Evolutionary conservation across 2,113 vertebrate species (phyloP).

Genomic region (Cyanistes caeruleus): DNA sequence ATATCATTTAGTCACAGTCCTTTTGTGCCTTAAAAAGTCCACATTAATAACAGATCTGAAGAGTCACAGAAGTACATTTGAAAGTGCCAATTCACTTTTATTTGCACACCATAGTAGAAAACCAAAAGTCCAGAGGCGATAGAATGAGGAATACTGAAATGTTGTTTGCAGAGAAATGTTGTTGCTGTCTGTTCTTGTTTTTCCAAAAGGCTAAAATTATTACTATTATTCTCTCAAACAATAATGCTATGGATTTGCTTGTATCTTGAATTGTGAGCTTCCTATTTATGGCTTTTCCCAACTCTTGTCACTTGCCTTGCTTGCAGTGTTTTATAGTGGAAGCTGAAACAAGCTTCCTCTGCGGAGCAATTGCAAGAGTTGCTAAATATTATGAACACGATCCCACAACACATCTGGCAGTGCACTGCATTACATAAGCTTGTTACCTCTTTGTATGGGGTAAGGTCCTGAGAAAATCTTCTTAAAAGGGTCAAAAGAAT

Average conservation of each 20-base stretch:
- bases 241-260: not conserved
- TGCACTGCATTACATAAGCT: not conserved
- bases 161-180: not conserved
- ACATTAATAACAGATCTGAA: not conserved
- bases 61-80: not conserved
- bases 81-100: not conserved
- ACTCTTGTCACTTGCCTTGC: not conserved
- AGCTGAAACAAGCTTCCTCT: not conserved
- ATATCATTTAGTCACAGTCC: not conserved
- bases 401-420: not conserved
- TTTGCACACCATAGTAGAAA: not conserved
- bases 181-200: not conserved
- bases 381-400: not conserved
- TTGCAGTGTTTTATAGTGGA: not conserved
- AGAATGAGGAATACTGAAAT: not conserved
- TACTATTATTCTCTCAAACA: conserved; percentile 1
- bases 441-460: not conserved
- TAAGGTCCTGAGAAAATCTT: not conserved
- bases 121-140: not conserved
- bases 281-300: not conserved
- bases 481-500: not conserved
- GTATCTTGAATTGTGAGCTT: not conserved
- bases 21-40: not conserved
- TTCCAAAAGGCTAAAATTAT: conserved; percentile 28
- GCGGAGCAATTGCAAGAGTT: not conserved